Percentiles rank a stretch among this genome's conserved stretches.
phyloP scores from a whole-genome alignment of 2,888 invertebrate genomes.

The Microctonus aethiopoides region DNA sequence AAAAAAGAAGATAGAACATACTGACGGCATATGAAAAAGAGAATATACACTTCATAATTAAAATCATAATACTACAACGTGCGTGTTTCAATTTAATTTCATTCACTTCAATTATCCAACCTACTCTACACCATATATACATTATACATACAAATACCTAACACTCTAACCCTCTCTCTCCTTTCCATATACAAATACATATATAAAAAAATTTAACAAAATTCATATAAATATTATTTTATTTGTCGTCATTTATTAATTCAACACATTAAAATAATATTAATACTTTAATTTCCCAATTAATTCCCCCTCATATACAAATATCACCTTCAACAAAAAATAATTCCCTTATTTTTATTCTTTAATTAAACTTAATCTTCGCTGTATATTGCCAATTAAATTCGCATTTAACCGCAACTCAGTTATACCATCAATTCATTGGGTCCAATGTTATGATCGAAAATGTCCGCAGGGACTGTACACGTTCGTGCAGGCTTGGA shows the following conservation, averaged over 20 bases:
- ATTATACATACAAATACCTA: background rate
- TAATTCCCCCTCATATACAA: background rate
- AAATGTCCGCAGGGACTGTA: constrained; percentile 60
- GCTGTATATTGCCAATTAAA: background rate
- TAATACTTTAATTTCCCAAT: background rate
- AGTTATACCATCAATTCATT: background rate
- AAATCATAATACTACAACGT: background rate
- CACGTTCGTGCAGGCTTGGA: constrained; percentile 62
- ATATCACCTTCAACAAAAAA: background rate
- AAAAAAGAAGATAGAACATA: background rate
- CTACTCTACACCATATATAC: background rate
- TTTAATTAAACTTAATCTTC: background rate
- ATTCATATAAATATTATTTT: background rate
- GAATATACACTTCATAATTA: background rate
- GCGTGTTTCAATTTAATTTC: constrained; percentile 2
- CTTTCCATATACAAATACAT: background rate
- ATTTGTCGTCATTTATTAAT: background rate
- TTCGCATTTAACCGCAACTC: background rate
- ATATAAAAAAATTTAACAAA: background rate
- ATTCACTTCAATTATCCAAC: constrained; percentile 2
- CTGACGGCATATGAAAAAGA: background rate
- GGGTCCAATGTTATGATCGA: constrained; percentile 59
- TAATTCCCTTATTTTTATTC: background rate
- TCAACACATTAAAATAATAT: background rate
- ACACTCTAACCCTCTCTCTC: background rate